phyloP scores from a whole-genome alignment of 2,888 invertebrate species.

The Campoplex capitator region DNA sequence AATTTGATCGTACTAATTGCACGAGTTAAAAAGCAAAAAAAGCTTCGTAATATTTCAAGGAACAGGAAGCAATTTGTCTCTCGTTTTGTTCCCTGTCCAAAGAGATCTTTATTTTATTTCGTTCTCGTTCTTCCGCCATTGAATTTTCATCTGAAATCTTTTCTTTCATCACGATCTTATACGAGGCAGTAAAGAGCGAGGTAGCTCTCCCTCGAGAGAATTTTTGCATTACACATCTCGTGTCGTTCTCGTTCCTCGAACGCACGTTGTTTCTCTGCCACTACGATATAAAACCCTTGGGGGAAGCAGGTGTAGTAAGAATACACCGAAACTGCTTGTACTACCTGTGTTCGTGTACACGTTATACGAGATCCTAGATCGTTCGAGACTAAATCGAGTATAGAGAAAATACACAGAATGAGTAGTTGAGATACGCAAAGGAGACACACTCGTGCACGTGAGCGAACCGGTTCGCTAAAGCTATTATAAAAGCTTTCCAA shows the following conservation, averaged over 20 bases:
- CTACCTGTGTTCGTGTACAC: slow-evolving; percentile 36
- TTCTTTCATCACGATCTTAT: background rate
- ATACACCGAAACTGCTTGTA: slow-evolving; percentile 26
- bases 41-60: background rate
- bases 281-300: slow-evolving; percentile 31
- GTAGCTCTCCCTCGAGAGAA: slow-evolving; percentile 45
- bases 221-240: slow-evolving; percentile 51
- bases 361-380: slow-evolving; percentile 62
- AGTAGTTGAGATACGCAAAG: background rate
- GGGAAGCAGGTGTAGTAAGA: slow-evolving; percentile 55
- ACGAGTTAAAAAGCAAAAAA: background rate
- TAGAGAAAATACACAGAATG: background rate
- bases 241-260: slow-evolving; percentile 46
- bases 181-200: slow-evolving; percentile 40
- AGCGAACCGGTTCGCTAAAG: slow-evolving; percentile 58
- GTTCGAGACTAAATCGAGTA: slow-evolving; percentile 50
- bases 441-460: background rate
- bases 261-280: background rate
- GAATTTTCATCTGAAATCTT: slow-evolving; percentile 34
- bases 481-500: slow-evolving; percentile 47
- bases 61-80: slow-evolving; percentile 1
- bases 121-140: background rate
- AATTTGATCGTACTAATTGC: background rate
- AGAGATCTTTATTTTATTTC: background rate
- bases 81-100: background rate